A percentile compares a stretch with the other conserved stretches of the same genome.
phyloP scores from a whole-genome alignment of 2,113 vertebrate genomes.

The Dasyornis broadbenti region DNA sequence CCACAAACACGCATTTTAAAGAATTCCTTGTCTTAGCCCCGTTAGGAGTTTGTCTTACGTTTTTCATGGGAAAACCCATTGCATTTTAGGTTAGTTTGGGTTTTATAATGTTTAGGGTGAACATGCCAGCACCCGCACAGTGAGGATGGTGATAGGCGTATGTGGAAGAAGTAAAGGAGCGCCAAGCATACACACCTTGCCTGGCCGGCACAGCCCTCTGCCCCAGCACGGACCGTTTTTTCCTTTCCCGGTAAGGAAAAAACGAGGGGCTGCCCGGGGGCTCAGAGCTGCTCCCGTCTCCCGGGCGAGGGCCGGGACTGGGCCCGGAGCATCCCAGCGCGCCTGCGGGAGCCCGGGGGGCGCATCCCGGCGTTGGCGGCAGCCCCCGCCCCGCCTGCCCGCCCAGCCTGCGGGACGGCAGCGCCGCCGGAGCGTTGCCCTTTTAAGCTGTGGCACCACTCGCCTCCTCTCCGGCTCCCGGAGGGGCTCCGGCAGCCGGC shows the following conservation, averaged over 20 bases:
- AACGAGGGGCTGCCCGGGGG: neutral
- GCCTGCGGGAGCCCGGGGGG: neutral
- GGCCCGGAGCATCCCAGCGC: neutral
- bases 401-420: neutral
- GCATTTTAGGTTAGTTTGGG: neutral
- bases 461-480: neutral
- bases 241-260: rapidly evolving
- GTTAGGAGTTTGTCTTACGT: neutral
- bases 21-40: neutral
- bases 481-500: neutral
- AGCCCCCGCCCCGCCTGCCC: neutral
- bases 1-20: neutral
- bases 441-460: conserved; percentile 53
- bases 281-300: neutral
- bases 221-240: rapidly evolving
- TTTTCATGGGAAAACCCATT: neutral
- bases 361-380: neutral
- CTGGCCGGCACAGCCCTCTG: neutral
- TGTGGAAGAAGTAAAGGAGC: neutral
- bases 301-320: neutral
- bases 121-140: neutral
- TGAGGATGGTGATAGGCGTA: neutral
- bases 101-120: neutral
- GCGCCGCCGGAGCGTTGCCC: neutral
- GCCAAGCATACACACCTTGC: neutral